Percentiles rank a stretch among this genome's conserved stretches.
These are phyloP conservation scores for Spizaetus ornatus DNA, from an alignment of 2,113 vertebrate genomes.

Conservation along the genomic window DNA sequence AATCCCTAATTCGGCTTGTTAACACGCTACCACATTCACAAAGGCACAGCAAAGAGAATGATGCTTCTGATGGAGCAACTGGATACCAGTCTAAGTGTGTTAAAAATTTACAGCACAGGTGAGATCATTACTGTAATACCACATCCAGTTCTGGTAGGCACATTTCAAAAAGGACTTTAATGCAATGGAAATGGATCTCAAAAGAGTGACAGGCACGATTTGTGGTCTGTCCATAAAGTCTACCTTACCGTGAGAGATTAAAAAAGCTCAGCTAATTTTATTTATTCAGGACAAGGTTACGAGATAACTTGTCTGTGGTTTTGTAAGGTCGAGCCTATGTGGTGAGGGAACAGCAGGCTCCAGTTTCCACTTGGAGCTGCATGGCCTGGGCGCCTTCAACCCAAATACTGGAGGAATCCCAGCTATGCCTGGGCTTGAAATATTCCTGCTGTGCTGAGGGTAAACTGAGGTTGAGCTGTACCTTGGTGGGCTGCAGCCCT, in stretches of 20 bases:
- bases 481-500: not conserved
- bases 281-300: conserved; percentile 13
- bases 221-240: conserved; percentile 27
- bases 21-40: not conserved
- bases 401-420: not conserved
- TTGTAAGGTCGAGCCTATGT: not conserved
- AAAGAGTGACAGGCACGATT: not conserved
- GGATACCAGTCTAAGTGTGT: not conserved
- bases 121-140: not conserved
- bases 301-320: conserved; percentile 17
- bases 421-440: not conserved
- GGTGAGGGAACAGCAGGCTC: not conserved
- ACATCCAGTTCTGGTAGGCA: not conserved
- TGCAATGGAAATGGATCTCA: conserved; percentile 1
- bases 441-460: not conserved
- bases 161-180: conserved; percentile 1
- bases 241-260: not conserved
- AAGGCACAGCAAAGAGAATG: not conserved
- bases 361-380: not conserved
- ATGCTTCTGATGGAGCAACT: not conserved
- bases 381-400: not conserved
- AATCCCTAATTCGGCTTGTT: conserved; percentile 36
- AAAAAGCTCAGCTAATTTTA: conserved; percentile 23
- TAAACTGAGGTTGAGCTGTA: not conserved
- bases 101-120: conserved; percentile 8